A percentile compares a stretch with the other conserved stretches of the same genome.
phyloP scores from a whole-genome alignment of 2,113 vertebrate species.

The Colinus virginianus region DNA sequence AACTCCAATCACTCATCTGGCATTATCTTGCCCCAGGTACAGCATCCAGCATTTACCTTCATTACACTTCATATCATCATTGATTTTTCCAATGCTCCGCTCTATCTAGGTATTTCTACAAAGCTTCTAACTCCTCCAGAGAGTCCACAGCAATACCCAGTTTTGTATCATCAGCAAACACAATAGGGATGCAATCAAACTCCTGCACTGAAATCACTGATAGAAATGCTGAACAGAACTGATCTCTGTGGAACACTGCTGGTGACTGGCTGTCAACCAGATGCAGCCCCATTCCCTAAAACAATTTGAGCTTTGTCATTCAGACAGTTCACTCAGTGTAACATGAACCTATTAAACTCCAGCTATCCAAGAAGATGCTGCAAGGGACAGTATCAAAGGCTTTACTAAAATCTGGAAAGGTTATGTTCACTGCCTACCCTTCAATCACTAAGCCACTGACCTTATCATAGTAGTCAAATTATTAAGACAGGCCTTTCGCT shows the following conservation, averaged over 20 bases:
- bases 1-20: not conserved
- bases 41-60: not conserved
- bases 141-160: not conserved
- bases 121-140: not conserved
- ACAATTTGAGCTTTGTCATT: not conserved
- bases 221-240: not conserved
- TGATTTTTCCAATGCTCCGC: not conserved
- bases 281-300: not conserved
- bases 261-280: not conserved
- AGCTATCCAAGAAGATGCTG: not conserved
- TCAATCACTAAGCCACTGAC: not conserved
- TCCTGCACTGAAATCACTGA: not conserved
- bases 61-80: not conserved
- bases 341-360: not conserved
- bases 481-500: not conserved
- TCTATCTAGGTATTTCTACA: not conserved
- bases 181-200: not conserved
- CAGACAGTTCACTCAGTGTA: not conserved
- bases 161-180: not conserved
- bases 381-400: not conserved
- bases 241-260: not conserved
- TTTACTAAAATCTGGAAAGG: not conserved
- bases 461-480: not conserved
- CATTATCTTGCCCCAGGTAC: not conserved
- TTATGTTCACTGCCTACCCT: not conserved